Percentiles rank a stretch among this genome's conserved stretches.
phyloP scores from a whole-genome alignment of 2,888 invertebrate genomes.

The Clunio marinus region DNA sequence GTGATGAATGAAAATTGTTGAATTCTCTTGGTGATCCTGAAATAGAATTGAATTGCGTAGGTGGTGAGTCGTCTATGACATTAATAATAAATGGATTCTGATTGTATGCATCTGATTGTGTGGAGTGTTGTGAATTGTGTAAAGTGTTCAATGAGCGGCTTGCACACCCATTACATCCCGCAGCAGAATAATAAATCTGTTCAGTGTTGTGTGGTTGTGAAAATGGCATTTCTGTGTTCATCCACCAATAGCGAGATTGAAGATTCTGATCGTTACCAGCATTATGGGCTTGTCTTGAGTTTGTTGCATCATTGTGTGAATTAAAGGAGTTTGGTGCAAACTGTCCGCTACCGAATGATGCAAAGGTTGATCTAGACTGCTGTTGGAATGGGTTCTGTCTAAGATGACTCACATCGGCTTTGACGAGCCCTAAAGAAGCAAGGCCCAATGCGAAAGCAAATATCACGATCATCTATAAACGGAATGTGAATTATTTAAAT shows the following conservation, averaged over 20 bases:
- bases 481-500: no score
- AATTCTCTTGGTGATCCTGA: slow-evolving; percentile 26
- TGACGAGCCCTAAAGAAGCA: background rate
- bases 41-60: background rate
- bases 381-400: background rate
- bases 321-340: slow-evolving; percentile 12
- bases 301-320: background rate
- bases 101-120: background rate
- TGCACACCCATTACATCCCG: slow-evolving; percentile 11
- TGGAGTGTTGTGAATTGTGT: slow-evolving; percentile 27
- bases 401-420: slow-evolving; percentile 29
- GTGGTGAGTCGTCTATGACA: background rate
- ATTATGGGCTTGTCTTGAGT: slow-evolving; percentile 13
- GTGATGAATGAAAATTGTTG: no score
- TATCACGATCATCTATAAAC: background rate
- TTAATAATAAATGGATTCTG: slow-evolving; percentile 3
- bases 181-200: background rate
- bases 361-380: slow-evolving; percentile 18
- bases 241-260: no score
- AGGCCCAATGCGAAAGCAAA: background rate
- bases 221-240: no score
- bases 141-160: background rate
- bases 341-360: slow-evolving; percentile 3
- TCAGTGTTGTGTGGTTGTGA: background rate
- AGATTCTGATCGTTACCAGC: slow-evolving; percentile 25